Base-by-base conservation (phyloP, 1,140 invertebrate species). In the Drosophila orosa region DNA sequence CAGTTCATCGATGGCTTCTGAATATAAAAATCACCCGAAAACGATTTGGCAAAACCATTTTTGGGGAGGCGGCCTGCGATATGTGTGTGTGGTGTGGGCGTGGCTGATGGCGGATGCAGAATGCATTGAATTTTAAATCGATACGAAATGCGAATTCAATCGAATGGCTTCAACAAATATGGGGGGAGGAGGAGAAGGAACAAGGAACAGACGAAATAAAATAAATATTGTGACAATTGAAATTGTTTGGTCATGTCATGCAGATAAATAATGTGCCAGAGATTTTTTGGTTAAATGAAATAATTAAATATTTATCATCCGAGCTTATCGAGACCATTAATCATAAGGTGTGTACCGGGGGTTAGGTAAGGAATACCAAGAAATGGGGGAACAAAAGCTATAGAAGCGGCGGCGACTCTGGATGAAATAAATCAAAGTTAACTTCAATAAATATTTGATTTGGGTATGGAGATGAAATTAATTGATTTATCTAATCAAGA, bases 1-100 rank as follows among this genome's bases (percentile, higher is more conserved):
- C 83, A 87, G 66, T 83, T 84, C 74, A 78, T 86, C 79, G 83
- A 86, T 87, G 83, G 83, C 79, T 67, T 73, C 79, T 79, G 83
- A 82, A 86, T 86, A 86, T 57, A 55, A 73, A 81, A 68, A 67
- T 78, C 44, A 63, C 39, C 81, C 71, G 10, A 67, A 80, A 85
- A 75, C 82, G 74, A 86, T 86, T 86, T 62, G 76, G 65, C 65
- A 54, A 83, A 71, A 45, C 65, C 65, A 69, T 57, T 69, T 69
- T 69, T 24, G 66, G 63, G 5, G n/a, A n/a, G 62, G 61, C 19
- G 60, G n/a, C 17, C 17, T 10, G 31, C n/a, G 61, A 50, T 44
- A n/a, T n/a, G n/a, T n/a, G n/a, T n/a, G 19, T 62, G 22, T 15
- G 33, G 62, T 29, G 58, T 66, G 59, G 62, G 62, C 62, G 59